Percentiles rank a stretch among this genome's conserved stretches.
Conservation (phyloP, 2,113 vertebrate genomes). For the Acrocephalus kingi region DNA sequence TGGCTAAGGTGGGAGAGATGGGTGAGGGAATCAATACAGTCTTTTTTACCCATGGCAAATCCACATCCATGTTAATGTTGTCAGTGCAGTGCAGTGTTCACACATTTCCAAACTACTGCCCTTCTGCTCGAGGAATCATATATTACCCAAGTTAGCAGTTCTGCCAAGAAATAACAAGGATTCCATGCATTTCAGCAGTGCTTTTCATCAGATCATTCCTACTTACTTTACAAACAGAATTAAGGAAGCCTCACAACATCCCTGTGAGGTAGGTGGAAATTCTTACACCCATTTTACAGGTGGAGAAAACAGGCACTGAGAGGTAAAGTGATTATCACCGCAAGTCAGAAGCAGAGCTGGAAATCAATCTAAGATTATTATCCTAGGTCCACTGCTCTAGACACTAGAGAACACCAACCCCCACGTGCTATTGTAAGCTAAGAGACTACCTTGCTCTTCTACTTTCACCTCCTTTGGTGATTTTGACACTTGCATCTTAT, state of each 20-base stretch:
- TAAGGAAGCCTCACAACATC: conserved; percentile 57
- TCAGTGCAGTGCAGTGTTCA: neutral
- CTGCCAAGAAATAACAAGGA: conserved; percentile 58
- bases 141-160: conserved; percentile 12
- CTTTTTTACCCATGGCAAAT: neutral
- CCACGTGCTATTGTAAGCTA: conserved; percentile 56
- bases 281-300: conserved; percentile 54
- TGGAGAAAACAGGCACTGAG: conserved; percentile 61
- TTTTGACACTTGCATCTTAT: conserved; percentile 17
- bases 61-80: neutral
- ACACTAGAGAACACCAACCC: conserved; percentile 61
- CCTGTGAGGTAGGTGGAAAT: conserved; percentile 66
- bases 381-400: conserved; percentile 44
- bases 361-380: conserved; percentile 52
- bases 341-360: conserved; percentile 58
- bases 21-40: neutral
- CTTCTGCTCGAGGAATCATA: neutral
- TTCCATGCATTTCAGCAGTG: conserved; percentile 56
- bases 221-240: conserved; percentile 62
- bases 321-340: conserved; percentile 54
- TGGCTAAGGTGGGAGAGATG: neutral
- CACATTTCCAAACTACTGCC: neutral
- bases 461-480: conserved; percentile 34
- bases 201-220: conserved; percentile 68
- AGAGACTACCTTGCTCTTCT: conserved; percentile 54